Evolutionary conservation across 2,888 invertebrate genomes (phyloP).

Genomic region (Sthenelais limicola): DNA sequence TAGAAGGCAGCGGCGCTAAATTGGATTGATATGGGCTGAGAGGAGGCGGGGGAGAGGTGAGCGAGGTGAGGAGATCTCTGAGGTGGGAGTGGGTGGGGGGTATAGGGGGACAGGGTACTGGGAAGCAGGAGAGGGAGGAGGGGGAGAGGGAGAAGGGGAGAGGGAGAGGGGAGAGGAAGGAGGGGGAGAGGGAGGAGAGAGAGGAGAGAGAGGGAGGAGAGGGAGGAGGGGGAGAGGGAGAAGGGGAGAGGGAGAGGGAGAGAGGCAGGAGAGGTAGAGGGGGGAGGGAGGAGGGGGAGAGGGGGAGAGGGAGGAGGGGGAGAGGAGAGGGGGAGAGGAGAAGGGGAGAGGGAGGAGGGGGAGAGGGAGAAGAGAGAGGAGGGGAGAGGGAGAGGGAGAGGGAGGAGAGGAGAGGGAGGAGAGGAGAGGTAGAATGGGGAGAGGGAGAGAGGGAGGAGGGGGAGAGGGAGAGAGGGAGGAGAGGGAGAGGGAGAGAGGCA

Average conservation of each 20-base stretch:
- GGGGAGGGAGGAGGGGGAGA: background rate
- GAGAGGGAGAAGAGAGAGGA: background rate
- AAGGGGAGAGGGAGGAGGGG: background rate
- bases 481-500: too few species aligned
- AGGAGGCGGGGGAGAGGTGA: too few species aligned
- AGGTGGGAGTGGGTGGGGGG: too few species aligned
- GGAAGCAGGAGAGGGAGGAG: background rate
- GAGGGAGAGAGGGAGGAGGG: too few species aligned
- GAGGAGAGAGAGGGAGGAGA: background rate
- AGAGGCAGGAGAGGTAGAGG: background rate
- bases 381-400: too few species aligned
- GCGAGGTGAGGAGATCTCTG: too few species aligned
- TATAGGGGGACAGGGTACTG: too few species aligned
- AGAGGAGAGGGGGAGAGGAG: background rate
- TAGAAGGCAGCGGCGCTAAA: too few species aligned
- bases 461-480: too few species aligned
- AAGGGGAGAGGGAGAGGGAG: background rate
- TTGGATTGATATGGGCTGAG: too few species aligned
- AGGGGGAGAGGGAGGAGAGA: background rate
- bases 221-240: background rate
- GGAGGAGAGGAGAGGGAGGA: too few species aligned
- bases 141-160: background rate
- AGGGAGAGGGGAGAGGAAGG: background rate
- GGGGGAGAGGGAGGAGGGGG: background rate
- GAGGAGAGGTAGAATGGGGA: too few species aligned